phyloP scores from a whole-genome alignment of 2,888 invertebrate species.

The Atherix ibis region DNA sequence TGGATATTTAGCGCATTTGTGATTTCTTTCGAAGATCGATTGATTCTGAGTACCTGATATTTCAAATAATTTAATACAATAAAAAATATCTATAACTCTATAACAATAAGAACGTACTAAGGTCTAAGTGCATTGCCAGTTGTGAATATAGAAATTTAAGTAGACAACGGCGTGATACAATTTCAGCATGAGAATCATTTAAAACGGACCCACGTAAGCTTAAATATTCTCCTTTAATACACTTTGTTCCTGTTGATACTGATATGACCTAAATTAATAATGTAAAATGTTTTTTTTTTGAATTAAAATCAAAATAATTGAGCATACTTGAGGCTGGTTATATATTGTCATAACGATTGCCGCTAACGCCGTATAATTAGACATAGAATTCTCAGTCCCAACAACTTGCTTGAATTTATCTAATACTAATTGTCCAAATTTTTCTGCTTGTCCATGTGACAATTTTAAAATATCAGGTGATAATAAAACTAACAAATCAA shows the following conservation, averaged over 20 bases:
- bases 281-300: too few species aligned
- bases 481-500: too few species aligned
- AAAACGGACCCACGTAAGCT: slow-evolving; percentile 71
- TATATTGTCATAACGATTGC: slow-evolving; percentile 79
- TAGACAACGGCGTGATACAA: slow-evolving; percentile 70
- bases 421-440: slow-evolving; percentile 45
- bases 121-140: slow-evolving; percentile 44
- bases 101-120: slow-evolving; percentile 28
- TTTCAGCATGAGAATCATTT: slow-evolving; percentile 96
- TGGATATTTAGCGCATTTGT: slow-evolving; percentile 35
- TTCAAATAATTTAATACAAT: too few species aligned
- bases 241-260: slow-evolving; percentile 85
- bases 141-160: slow-evolving; percentile 67
- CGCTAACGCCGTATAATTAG: slow-evolving; percentile 82
- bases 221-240: slow-evolving; percentile 85
- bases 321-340: slow-evolving; percentile 32
- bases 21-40: slow-evolving; percentile 38
- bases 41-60: slow-evolving; percentile 31
- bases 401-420: slow-evolving; percentile 64
- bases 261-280: slow-evolving; percentile 40
- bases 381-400: slow-evolving; percentile 57
- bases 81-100: too few species aligned
- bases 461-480: too few species aligned
- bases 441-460: slow-evolving; percentile 61
- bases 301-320: slow-evolving; percentile 16